Conservation (phyloP, 2,797 vertebrate genomes). For the Xenops minutus region DNA sequence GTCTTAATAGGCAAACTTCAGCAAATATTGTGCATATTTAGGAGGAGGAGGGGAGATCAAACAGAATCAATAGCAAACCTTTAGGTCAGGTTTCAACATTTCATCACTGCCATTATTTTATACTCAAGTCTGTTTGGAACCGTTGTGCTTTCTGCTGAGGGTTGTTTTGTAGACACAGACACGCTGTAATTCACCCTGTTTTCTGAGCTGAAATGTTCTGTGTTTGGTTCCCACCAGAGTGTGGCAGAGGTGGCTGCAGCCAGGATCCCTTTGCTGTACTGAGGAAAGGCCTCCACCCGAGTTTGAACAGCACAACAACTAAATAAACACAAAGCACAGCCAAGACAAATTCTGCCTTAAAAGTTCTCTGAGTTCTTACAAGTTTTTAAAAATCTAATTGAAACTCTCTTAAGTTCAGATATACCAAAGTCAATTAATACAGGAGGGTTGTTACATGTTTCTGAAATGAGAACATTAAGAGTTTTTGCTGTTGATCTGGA, state of each 20-base stretch:
- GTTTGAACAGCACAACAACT: neutral
- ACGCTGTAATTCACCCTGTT: neutral
- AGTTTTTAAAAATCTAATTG: neutral
- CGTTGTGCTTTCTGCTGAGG: neutral
- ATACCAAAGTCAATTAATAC: neutral
- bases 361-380: neutral
- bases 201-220: neutral
- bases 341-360: neutral
- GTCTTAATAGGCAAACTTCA: neutral
- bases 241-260: neutral
- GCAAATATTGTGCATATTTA: neutral
- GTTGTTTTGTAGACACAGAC: neutral
- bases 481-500: neutral
- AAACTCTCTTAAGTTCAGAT: neutral
- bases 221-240: neutral
- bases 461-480: neutral
- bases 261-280: neutral
- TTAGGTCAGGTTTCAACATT: neutral
- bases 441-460: fast-evolving
- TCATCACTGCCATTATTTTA: neutral
- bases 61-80: neutral
- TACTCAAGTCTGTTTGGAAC: fast-evolving
- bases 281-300: neutral
- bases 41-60: neutral
- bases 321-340: neutral